Conservation (phyloP, 2,888 invertebrate species). For the Keiferia lycopersicella region DNA sequence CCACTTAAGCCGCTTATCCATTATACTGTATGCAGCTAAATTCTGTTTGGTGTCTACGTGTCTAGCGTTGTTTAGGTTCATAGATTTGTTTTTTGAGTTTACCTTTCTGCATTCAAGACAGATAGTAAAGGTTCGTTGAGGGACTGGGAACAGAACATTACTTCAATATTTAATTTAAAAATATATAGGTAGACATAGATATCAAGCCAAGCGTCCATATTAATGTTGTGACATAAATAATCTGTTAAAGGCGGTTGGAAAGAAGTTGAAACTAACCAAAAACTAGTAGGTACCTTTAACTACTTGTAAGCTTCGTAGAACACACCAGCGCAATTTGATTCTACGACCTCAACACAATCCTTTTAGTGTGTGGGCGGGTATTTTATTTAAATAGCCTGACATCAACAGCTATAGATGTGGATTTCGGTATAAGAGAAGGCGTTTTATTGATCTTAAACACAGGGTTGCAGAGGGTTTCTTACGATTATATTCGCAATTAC, state of each 20-base stretch:
- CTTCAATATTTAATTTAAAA: no score
- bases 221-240: no score
- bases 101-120: no score
- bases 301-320: neutral
- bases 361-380: neutral
- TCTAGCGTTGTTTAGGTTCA: no score
- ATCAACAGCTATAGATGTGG: constrained; percentile 6
- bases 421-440: constrained; percentile 18
- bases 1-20: neutral
- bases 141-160: no score
- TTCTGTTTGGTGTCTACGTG: neutral
- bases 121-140: no score
- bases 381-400: neutral
- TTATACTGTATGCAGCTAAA: neutral
- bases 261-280: no score
- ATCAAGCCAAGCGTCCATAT: no score
- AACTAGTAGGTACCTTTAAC: neutral
- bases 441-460: constrained; percentile 31
- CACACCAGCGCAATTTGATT: neutral
- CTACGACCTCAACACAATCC: constrained; percentile 2
- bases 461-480: constrained; percentile 14
- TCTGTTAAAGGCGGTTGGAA: no score
- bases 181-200: no score
- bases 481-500: constrained; percentile 25
- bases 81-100: no score